phyloP scores from a whole-genome alignment of 2,113 vertebrate species.

The Nipponia nippon region DNA sequence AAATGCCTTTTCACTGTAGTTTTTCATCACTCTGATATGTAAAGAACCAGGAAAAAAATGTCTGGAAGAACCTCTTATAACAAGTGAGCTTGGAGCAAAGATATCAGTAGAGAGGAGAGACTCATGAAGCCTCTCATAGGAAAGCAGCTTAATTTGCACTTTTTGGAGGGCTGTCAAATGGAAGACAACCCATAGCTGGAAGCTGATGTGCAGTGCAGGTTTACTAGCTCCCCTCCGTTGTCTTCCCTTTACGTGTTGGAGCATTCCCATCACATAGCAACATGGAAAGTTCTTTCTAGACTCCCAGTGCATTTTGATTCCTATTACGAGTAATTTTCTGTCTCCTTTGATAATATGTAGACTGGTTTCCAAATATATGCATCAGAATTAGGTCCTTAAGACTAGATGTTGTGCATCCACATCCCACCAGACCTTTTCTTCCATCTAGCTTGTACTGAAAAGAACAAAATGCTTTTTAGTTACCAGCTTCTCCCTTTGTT shows the following conservation, averaged over 20 bases:
- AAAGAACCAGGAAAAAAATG: background rate
- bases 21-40: background rate
- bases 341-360: background rate
- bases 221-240: background rate
- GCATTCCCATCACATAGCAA: background rate
- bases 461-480: background rate
- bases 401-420: background rate
- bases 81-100: background rate
- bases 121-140: background rate
- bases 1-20: background rate
- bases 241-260: background rate
- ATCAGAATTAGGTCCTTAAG: background rate
- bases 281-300: background rate
- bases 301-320: background rate
- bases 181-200: background rate
- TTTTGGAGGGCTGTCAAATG: background rate
- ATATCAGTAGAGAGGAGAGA: background rate
- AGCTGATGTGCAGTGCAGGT: background rate
- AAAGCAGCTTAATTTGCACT: background rate
- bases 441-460: background rate
- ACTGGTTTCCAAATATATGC: background rate
- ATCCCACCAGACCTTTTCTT: background rate
- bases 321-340: background rate
- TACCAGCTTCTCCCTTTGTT: background rate
- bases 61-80: background rate